Percentiles rank a stretch among this genome's conserved stretches.
Evolutionary conservation across 2,113 vertebrate genomes (phyloP).

Genomic region (Vulpes ferrilata): DNA sequence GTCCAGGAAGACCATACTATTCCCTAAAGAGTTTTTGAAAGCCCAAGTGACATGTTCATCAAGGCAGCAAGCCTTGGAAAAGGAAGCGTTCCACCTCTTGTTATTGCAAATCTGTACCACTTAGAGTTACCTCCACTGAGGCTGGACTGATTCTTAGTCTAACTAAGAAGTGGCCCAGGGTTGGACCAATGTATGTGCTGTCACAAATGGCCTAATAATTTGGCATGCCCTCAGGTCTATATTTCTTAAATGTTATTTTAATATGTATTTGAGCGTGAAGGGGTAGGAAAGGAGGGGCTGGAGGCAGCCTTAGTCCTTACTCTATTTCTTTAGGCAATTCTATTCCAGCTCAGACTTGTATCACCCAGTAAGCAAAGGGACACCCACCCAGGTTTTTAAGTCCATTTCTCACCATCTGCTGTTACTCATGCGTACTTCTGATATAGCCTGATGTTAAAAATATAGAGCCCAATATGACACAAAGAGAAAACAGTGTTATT

Average conservation of each 20-base stretch:
- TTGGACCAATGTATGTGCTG: neutral
- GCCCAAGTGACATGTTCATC: neutral
- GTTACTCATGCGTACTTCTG: neutral
- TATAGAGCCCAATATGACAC: neutral
- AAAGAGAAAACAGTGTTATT: neutral
- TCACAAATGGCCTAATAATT: neutral
- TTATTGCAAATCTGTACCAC: conserved; percentile 2
- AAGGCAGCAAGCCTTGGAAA: neutral
- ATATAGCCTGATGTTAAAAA: neutral
- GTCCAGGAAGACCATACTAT: neutral
- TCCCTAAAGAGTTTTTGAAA: neutral
- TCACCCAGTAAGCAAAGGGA: neutral
- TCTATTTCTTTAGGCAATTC: neutral
- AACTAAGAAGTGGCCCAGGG: neutral
- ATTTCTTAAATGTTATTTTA: neutral
- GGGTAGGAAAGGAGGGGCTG: neutral
- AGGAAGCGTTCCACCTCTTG: neutral
- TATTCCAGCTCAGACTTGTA: neutral
- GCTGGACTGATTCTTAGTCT: neutral
- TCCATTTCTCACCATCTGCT: neutral
- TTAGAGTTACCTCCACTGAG: neutral
- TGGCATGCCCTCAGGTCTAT: neutral
- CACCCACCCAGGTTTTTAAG: neutral
- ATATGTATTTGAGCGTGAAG: neutral
- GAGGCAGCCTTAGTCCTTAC: neutral